A percentile compares a stretch with the other conserved stretches of the same genome.
Conservation (phyloP, 1,140 invertebrate genomes). For the Proales similis region DNA sequence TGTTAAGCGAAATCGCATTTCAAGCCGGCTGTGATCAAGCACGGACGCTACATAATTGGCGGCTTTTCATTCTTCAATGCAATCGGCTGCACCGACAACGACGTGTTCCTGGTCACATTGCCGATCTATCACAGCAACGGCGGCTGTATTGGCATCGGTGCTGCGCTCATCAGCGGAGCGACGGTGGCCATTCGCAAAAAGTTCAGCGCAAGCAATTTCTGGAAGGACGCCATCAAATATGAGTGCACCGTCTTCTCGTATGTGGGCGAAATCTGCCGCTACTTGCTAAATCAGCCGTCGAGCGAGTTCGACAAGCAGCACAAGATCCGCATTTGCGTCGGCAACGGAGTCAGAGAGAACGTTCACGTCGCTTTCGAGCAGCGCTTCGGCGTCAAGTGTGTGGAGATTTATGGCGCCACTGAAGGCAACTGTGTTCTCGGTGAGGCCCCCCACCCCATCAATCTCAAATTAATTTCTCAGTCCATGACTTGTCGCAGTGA, state of each 20-base stretch:
- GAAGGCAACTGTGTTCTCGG: conserved; percentile 68
- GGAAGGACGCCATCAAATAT: conserved; percentile 86
- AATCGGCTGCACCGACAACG: conserved; percentile 45
- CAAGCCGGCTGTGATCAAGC: conserved; percentile 48
- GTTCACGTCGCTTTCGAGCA: conserved; percentile 87
- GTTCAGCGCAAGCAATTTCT: conserved; percentile 91
- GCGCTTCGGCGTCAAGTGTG: conserved; percentile 73
- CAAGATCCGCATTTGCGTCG: conserved; percentile 76
- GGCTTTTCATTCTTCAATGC: conserved; percentile 30
- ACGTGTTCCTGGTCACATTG: conserved; percentile 77
- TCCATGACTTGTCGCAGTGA: no score
- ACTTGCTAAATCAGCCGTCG: conserved; percentile 77
- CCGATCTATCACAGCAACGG: conserved; percentile 91
- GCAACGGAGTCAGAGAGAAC: conserved; percentile 90
- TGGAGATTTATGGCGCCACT: conserved; percentile 96
- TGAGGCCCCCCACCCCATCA: no score
- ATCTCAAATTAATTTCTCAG: no score
- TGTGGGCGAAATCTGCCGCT: conserved; percentile 97
- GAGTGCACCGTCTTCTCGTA: conserved; percentile 76
- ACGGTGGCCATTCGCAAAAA: conserved; percentile 78
- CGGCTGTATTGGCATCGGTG: conserved; percentile 58
- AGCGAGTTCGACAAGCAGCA: conserved; percentile 72
- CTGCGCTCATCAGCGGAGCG: conserved; percentile 67
- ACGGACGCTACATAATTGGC: conserved; percentile 27
- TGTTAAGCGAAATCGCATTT: no score